Conservation (phyloP, 2,888 invertebrate species). For the Cheiracanthium punctorium region DNA sequence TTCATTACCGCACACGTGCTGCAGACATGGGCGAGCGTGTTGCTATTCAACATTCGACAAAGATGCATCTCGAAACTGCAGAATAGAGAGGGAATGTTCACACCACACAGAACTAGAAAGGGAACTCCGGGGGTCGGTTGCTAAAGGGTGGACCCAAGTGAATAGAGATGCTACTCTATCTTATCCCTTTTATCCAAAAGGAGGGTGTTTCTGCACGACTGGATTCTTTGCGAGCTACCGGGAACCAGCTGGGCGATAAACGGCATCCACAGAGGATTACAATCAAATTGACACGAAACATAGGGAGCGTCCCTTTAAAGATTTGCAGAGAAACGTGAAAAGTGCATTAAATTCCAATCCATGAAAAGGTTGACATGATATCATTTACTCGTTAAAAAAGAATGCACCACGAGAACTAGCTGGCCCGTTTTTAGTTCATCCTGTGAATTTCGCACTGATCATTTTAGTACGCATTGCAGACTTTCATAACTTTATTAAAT, state of each 20-base stretch:
- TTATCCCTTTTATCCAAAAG: not conserved
- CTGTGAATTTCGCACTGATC: too few relatives aligned
- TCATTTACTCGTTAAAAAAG: too few relatives aligned
- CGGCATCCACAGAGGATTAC: not conserved
- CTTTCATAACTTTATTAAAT: too few relatives aligned
- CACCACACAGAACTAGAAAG: too few relatives aligned
- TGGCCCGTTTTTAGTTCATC: too few relatives aligned
- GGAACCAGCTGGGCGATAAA: constrained; percentile 1
- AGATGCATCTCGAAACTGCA: not conserved
- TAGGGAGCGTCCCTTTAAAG: not conserved
- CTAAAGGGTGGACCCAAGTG: not conserved
- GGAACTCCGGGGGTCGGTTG: not conserved
- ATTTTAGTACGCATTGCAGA: too few relatives aligned
- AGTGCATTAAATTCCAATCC: too few relatives aligned
- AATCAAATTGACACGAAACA: not conserved
- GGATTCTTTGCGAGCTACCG: not conserved
- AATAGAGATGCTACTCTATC: constrained; percentile 2
- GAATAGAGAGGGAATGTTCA: constrained; percentile 2
- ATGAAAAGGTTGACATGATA: too few relatives aligned
- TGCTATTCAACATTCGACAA: not conserved
- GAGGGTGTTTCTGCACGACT: not conserved
- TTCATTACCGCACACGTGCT: not conserved
- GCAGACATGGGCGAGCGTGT: not conserved
- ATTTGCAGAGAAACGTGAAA: not conserved
- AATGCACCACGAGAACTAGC: too few relatives aligned